Percentiles rank a stretch among this genome's conserved stretches.
Evolutionary conservation across 2,797 vertebrate genomes (phyloP).

Genomic region (Myripristis murdjan): DNA sequence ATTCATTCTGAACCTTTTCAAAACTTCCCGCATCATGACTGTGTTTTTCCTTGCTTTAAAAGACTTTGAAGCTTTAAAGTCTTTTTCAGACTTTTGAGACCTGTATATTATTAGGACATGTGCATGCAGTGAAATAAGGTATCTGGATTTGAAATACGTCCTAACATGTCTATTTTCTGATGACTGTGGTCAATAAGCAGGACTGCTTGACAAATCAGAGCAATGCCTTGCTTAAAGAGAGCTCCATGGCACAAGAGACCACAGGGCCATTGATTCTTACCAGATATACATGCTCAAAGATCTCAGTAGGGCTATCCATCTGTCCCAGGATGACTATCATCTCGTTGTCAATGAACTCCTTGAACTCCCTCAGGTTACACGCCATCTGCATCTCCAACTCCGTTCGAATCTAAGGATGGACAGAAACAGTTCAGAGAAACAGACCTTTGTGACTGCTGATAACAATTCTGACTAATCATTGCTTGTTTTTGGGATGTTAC

Average conservation of each 20-base stretch:
- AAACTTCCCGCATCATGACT: no score
- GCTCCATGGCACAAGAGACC: background rate
- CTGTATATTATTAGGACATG: background rate
- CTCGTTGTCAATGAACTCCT: constrained; percentile 98
- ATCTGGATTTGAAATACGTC: background rate
- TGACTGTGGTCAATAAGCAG: no score
- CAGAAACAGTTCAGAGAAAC: background rate
- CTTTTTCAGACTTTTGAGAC: background rate
- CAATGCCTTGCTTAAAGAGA: no score
- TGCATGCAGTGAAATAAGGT: background rate
- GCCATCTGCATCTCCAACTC: constrained; percentile 99
- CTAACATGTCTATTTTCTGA: no score
- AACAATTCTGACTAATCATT: background rate
- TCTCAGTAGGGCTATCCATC: constrained; percentile 98
- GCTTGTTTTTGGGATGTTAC: no score
- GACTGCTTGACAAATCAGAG: no score
- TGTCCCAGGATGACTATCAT: constrained; percentile 99
- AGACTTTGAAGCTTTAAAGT: background rate
- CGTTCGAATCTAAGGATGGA: constrained; percentile 90
- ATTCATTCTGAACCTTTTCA: no score
- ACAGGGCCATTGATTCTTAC: constrained; percentile 75
- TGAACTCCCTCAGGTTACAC: constrained; percentile 96
- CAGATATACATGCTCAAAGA: constrained; percentile 97
- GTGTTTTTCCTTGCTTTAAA: background rate
- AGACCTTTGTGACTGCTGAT: background rate